Base-by-base conservation (phyloP, 2,797 vertebrate species). In the Catharus ustulatus region DNA sequence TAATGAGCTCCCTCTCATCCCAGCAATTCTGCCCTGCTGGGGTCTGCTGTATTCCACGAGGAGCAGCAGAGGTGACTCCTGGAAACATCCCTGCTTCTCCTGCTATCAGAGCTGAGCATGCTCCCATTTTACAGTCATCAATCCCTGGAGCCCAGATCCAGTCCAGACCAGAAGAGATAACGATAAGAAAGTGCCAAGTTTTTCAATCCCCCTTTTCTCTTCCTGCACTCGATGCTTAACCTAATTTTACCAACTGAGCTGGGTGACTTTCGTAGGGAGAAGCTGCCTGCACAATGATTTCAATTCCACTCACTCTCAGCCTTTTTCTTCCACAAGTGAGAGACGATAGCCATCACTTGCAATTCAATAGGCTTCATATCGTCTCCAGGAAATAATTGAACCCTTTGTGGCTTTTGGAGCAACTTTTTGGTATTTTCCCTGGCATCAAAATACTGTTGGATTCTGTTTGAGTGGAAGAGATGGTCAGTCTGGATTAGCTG, bases 301-400 rank as follows among this genome's bases (percentile, higher is more conserved):
- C 84, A 74, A 73, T 93, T 95, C 87, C 93, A 22, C 87, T 93
- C 87, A 34, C 57, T 94, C 71, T 32, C 64, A 32, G 74, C 21
- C 80, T 55, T 93, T 94, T 91, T 94, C 61, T 74, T 84, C 74
- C 52, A 57, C 89, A 61, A 90, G 85, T 76, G 82, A 89, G 87
- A 88, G 89, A 55, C 0, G 87, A 94, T 96, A 96, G 93, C 91
- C 49, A 96, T 96, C 94, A 93, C 91, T 54, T 94, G 95, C 87
- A 97, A 96, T 84, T 97, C 95, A 94, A 95, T 95, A 96, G 91
- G 89, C 75, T 94, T 94, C 73, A 79, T 95, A 95, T 94, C 83
- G 1, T 94, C 89, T 79, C 89, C 89, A 91, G 93, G 87, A 97
- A 96, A 95, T 91, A 96, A 95, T 22, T 96, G 93, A 88, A 93